A percentile compares a stretch with the other conserved stretches of the same genome.
These are phyloP conservation scores for Phocoena phocoena DNA, from an alignment of 2,113 vertebrate genomes.

Conservation along the genomic window DNA sequence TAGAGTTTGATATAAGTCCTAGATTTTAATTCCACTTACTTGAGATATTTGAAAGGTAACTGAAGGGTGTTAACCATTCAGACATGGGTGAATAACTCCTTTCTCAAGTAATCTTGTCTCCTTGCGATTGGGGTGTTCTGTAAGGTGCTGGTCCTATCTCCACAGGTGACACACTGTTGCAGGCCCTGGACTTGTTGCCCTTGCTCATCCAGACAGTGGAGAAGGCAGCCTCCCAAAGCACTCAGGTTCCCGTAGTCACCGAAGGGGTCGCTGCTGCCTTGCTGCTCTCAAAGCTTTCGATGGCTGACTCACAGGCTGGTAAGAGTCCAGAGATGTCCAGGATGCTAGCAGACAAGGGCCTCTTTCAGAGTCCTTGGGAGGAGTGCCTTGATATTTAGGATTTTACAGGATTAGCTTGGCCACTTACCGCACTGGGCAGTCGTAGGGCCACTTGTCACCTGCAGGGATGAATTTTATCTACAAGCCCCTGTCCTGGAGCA, in stretches of 20 bases:
- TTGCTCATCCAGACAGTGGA: slow-evolving; percentile 94
- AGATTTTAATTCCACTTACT: neutral
- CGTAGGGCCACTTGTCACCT: neutral
- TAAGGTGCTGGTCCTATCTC: slow-evolving; percentile 36
- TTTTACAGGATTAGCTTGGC: neutral
- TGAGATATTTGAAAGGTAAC: neutral
- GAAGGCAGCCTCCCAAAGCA: slow-evolving; percentile 93
- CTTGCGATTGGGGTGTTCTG: neutral
- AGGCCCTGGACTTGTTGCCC: slow-evolving; percentile 89
- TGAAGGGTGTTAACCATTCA: neutral
- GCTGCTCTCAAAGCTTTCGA: slow-evolving; percentile 91
- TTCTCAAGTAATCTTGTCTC: neutral
- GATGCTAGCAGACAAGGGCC: neutral
- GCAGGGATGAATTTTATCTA: neutral
- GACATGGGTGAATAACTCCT: neutral
- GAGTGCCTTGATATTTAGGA: neutral
- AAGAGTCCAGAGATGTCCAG: slow-evolving; percentile 61
- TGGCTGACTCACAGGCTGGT: slow-evolving; percentile 92
- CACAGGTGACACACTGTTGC: slow-evolving; percentile 92
- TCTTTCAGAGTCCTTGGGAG: neutral
- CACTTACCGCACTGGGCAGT: neutral
- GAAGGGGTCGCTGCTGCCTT: slow-evolving; percentile 94
- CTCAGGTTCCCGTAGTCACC: slow-evolving; percentile 91
- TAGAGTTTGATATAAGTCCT: neutral
- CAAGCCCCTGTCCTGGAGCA: neutral